These are phyloP conservation scores for Agelastica alni DNA, from an alignment of 2,888 invertebrate species.

Conservation along the genomic window DNA sequence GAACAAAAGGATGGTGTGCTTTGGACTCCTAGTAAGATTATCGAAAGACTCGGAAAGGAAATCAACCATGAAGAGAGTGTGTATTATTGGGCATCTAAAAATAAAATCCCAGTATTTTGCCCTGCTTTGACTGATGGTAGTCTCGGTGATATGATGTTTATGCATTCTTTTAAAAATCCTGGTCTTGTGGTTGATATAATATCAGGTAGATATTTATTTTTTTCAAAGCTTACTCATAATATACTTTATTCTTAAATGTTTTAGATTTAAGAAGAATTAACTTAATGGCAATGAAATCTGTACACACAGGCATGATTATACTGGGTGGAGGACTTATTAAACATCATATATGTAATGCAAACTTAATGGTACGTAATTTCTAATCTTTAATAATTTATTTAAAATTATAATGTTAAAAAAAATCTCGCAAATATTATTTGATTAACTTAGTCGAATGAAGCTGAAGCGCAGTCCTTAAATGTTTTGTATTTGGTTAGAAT, in stretches of 20 bases:
- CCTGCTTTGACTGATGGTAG: conserved; percentile 98
- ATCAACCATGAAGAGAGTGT: conserved; percentile 91
- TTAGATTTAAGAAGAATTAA: conserved; percentile 86
- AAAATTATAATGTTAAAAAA: too few species aligned
- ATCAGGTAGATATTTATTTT: conserved; percentile 61
- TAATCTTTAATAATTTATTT: too few species aligned
- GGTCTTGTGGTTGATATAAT: conserved; percentile 93
- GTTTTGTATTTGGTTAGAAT: too few species aligned
- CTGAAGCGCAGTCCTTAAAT: too few species aligned
- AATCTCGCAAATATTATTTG: too few species aligned
- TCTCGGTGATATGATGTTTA: conserved; percentile 98
- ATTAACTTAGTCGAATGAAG: too few species aligned
- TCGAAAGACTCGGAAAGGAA: conserved; percentile 82
- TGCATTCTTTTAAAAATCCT: conserved; percentile 92
- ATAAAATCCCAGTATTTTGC: conserved; percentile 96
- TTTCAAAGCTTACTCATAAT: background rate
- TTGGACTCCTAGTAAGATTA: conserved; percentile 93
- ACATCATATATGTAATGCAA: conserved; percentile 99
- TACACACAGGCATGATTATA: conserved; percentile 95
- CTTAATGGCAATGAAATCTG: conserved; percentile 90
- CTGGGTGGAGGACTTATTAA: conserved; percentile 96
- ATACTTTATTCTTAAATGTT: conserved; percentile 27
- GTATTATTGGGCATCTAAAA: conserved; percentile 95
- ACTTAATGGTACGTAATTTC: conserved; percentile 80
- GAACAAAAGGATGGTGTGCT: conserved; percentile 76